A percentile compares a stretch with the other conserved stretches of the same genome.
Conservation (phyloP, 2,797 vertebrate species). For the Pseudotriccus pelzelni region DNA sequence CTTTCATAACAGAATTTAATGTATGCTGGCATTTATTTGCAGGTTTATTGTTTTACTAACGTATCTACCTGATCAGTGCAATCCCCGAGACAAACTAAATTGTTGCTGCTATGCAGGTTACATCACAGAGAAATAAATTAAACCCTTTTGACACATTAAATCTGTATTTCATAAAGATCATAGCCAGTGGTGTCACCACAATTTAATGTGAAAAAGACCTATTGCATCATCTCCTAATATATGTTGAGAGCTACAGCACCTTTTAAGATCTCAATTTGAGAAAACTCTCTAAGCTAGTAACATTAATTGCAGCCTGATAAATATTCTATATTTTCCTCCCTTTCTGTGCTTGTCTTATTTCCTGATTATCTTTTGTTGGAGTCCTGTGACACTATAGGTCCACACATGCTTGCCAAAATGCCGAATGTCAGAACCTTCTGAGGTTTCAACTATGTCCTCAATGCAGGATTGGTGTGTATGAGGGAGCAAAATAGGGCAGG, state of each 20-base stretch:
- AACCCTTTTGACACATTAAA: background rate
- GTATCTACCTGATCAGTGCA: background rate
- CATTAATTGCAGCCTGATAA: background rate
- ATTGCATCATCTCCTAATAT: background rate
- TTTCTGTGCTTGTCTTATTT: background rate
- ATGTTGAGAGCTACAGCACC: background rate
- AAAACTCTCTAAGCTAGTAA: background rate
- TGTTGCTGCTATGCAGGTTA: background rate
- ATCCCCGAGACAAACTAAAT: background rate
- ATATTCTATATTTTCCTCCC: background rate
- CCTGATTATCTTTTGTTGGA: background rate
- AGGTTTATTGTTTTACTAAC: background rate
- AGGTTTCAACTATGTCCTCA: background rate
- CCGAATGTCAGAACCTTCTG: background rate
- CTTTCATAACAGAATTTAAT: background rate
- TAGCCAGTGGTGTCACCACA: background rate
- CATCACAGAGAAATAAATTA: background rate
- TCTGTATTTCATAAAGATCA: background rate
- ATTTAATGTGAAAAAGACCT: background rate
- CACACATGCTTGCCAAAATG: background rate
- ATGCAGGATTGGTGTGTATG: background rate
- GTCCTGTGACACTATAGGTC: background rate
- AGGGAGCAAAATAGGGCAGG: background rate
- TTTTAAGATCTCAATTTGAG: background rate
- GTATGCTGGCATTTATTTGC: background rate